Evolutionary conservation across 1,140 invertebrate species (phyloP).

Genomic region (Lepidotrigona ventralis): DNA sequence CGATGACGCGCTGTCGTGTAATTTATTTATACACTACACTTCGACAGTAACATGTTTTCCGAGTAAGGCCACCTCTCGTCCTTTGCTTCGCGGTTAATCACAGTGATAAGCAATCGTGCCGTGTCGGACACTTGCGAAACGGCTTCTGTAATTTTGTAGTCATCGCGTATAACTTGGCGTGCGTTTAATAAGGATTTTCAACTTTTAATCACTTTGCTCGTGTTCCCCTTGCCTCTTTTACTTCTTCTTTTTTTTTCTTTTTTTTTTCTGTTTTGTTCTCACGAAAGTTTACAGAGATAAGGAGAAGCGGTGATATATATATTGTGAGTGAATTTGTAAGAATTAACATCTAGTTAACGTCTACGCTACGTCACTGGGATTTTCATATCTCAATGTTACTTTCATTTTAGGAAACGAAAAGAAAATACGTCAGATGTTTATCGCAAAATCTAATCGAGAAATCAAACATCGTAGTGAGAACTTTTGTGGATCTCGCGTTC

Average conservation of each 20-base stretch:
- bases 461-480: too few species aligned
- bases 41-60: constrained; percentile 73
- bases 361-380: too few species aligned
- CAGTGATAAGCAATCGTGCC: constrained; percentile 2
- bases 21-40: constrained; percentile 45
- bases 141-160: background rate
- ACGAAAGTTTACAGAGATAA: background rate
- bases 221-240: background rate
- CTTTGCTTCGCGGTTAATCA: background rate
- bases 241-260: too few species aligned
- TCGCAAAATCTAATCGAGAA: too few species aligned
- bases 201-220: background rate
- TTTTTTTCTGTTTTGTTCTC: too few species aligned
- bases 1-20: constrained; percentile 38
- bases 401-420: too few species aligned
- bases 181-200: background rate
- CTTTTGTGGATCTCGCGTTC: too few species aligned
- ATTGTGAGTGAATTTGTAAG: too few species aligned
- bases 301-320: background rate
- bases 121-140: background rate
- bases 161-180: background rate
- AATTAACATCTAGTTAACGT: background rate
- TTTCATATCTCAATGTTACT: too few species aligned
- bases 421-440: too few species aligned
- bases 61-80: constrained; percentile 13